Conservation (phyloP, 2,888 invertebrate species). For the Branchinecta sandiegonensis region DNA sequence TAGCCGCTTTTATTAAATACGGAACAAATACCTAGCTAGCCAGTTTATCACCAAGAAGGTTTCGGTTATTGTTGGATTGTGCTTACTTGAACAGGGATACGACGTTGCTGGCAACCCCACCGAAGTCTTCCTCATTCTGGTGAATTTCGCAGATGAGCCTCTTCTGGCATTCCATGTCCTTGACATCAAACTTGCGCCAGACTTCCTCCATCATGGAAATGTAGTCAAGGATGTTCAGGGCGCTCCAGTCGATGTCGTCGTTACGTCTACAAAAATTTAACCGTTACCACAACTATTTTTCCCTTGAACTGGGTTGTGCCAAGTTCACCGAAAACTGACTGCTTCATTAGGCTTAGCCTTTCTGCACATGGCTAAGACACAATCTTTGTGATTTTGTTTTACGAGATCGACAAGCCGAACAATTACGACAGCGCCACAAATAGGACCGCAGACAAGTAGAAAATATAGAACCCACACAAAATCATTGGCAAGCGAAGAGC, state of each 20-base stretch:
- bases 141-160: slow-evolving; percentile 29
- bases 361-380: too few relatives aligned
- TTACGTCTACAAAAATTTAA: background rate
- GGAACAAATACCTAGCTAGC: background rate
- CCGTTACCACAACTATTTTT: too few relatives aligned
- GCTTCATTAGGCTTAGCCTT: too few relatives aligned
- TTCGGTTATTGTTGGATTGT: background rate
- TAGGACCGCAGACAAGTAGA: too few relatives aligned
- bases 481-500: too few relatives aligned
- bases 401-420: too few relatives aligned
- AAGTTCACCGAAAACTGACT: too few relatives aligned
- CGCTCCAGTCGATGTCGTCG: slow-evolving; percentile 22
- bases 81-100: slow-evolving; percentile 28
- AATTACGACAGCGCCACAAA: too few relatives aligned
- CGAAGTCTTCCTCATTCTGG: slow-evolving; percentile 28
- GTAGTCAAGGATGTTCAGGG: slow-evolving; percentile 25
- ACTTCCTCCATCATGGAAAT: slow-evolving; percentile 26
- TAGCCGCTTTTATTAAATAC: too few relatives aligned
- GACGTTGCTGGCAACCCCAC: slow-evolving; percentile 27
- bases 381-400: too few relatives aligned
- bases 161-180: slow-evolving; percentile 29
- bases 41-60: background rate
- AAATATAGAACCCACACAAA: too few relatives aligned
- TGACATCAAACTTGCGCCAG: slow-evolving; percentile 29
- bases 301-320: too few relatives aligned